Evolutionary conservation across 2,797 vertebrate species (phyloP).

Genomic region (Spatula clypeata): DNA sequence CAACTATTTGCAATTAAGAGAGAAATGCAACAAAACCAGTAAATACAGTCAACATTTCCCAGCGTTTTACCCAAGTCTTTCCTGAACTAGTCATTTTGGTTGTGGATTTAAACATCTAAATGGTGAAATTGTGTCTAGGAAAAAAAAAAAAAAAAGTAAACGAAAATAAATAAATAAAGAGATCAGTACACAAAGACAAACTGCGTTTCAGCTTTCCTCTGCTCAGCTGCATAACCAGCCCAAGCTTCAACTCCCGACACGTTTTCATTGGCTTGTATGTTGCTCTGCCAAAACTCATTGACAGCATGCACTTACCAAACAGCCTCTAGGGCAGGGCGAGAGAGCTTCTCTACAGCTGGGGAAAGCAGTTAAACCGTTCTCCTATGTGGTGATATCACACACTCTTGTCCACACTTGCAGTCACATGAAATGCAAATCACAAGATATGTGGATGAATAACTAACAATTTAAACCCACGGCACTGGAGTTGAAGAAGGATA

Average conservation of each 20-base stretch:
- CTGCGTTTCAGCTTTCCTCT: neutral
- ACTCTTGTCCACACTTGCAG: neutral
- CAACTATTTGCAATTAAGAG: neutral
- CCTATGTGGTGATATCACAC: neutral
- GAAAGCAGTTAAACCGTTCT: neutral
- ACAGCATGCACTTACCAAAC: neutral
- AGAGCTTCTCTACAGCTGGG: neutral
- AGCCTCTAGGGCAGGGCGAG: constrained; percentile 21
- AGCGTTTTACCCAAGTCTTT: accelerated
- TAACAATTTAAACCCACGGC: neutral
- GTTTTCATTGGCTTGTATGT: neutral
- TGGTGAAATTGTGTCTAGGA: neutral
- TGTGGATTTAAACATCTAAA: neutral
- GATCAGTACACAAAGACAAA: neutral
- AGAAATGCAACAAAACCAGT: neutral
- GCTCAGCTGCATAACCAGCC: neutral
- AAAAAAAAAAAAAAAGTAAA: too few species aligned
- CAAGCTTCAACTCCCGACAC: constrained; percentile 8
- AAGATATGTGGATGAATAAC: neutral
- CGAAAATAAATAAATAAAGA: neutral
- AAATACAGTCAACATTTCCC: neutral
- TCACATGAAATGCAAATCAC: neutral
- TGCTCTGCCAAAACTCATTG: neutral
- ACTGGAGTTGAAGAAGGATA: neutral
- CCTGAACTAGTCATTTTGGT: neutral